Evolutionary conservation across 2,113 vertebrate species (phyloP).

Genomic region (Hypocryptadius cinnamomeus): DNA sequence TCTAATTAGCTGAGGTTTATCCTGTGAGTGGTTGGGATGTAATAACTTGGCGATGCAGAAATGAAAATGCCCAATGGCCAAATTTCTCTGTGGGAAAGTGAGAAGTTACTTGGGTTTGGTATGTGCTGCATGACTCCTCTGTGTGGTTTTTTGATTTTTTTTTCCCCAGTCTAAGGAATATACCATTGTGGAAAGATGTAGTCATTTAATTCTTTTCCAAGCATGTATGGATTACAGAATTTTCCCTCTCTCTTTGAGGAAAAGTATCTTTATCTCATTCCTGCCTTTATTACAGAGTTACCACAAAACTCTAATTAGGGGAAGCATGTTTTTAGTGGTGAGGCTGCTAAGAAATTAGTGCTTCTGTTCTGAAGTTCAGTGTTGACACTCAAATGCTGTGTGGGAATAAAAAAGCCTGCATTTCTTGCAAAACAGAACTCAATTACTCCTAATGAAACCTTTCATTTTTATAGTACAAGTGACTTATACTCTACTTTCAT

Average conservation of each 20-base stretch:
- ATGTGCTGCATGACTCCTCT: not conserved
- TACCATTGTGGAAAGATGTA: not conserved
- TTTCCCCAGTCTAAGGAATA: not conserved
- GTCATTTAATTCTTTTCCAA: not conserved
- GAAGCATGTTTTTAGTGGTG: not conserved
- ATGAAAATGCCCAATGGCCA: not conserved
- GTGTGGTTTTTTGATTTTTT: not conserved
- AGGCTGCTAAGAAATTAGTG: not conserved
- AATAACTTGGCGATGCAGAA: not conserved
- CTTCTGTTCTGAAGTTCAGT: not conserved
- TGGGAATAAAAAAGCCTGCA: not conserved
- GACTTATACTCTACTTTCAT: not conserved
- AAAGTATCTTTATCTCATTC: not conserved
- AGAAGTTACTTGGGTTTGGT: not conserved
- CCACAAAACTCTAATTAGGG: not conserved
- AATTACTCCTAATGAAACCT: not conserved
- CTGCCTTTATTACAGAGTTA: not conserved
- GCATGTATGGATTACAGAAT: not conserved
- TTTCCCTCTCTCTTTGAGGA: not conserved
- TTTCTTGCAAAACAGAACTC: not conserved
- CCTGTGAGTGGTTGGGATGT: not conserved
- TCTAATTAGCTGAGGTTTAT: constrained; percentile 43
- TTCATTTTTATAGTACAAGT: not conserved
- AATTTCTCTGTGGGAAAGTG: constrained; percentile 46
- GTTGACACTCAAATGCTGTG: not conserved